Base-by-base conservation (phyloP, 2,888 invertebrate species). In the Torymus tubicola region DNA sequence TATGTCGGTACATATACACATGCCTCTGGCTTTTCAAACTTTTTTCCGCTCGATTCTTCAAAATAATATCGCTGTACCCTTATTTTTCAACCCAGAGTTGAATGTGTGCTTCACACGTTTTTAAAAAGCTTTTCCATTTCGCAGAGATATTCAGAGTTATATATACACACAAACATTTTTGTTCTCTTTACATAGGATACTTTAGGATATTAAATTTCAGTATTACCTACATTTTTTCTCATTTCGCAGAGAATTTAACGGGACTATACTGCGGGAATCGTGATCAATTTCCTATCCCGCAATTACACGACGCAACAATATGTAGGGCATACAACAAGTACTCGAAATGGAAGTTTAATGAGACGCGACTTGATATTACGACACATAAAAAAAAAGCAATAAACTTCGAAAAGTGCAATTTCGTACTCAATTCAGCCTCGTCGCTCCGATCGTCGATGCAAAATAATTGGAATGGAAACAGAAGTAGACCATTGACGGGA, bases 381-480 rank as follows among this genome's bases (percentile, higher is more conserved):
- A 42, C 42, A 42, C 57, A 57, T 4, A 12, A 55, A 57, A 57
- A 14, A 57, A 57, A 57, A 57, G 57, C 14, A 57, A 57, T 57
- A 57, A 57, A 57, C n/a, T 57, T n/a, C 16, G 14, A 14, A 16
- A 57, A 57, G 16, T 57, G 57, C 57, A 14, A n/a, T 57, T 57
- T n/a, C 14, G 16, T 57, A 14, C 14, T n/a, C 57, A 57, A 16
- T 57, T 57, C 16, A 16, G 57, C 16, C 16, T 65, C 11, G 60
- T 12, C n/a, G 18, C 18, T 60, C n/a, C 16, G 42, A 42, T 42
- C 42, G 42, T 16, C 16, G 10, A 60, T 42, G 65, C 50, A 65
- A 65, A 65, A 65, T 65, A 31, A 65, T 16, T 65, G 13, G n/a
- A 65, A 65, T 65, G 65, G 2, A 65, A 65, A 50, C 42, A n/a